phyloP scores from a whole-genome alignment of 2,888 invertebrate genomes.

The Teinopalpus imperialis region DNA sequence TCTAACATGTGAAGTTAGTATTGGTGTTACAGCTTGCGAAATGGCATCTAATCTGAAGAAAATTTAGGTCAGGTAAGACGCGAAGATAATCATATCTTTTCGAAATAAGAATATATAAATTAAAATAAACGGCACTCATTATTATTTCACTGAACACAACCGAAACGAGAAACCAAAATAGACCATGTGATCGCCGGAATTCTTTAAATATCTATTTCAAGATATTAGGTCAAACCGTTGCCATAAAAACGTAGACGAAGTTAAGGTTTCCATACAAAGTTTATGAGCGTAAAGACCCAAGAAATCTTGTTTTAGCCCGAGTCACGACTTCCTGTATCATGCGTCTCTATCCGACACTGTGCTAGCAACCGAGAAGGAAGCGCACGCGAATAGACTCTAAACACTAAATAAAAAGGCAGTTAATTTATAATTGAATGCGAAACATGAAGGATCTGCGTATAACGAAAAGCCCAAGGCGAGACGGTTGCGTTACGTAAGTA shows the following conservation, averaged over 20 bases:
- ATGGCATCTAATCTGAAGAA: no score
- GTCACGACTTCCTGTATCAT: not conserved
- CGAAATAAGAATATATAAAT: no score
- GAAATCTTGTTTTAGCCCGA: constrained; percentile 1
- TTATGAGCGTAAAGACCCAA: constrained; percentile 1
- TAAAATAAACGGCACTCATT: no score
- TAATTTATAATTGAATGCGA: constrained; percentile 8
- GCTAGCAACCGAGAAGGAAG: not conserved
- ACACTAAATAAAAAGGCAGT: constrained; percentile 1
- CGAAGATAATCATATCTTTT: no score
- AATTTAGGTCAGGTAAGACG: no score
- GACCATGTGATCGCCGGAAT: constrained; percentile 12
- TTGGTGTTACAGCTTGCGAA: no score
- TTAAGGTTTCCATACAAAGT: constrained; percentile 3
- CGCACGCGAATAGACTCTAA: not conserved
- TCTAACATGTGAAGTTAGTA: no score
- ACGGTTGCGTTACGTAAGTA: constrained; percentile 55
- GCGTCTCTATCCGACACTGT: not conserved
- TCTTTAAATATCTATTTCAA: constrained; percentile 19
- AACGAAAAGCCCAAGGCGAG: constrained; percentile 26
- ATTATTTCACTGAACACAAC: no score
- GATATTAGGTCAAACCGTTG: constrained; percentile 17
- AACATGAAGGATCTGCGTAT: constrained; percentile 23
- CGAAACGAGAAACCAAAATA: constrained; percentile 6
- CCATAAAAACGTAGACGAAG: constrained; percentile 14